Evolutionary conservation across 1,140 invertebrate genomes (phyloP).

Genomic region (Andrena cerasifolii): DNA sequence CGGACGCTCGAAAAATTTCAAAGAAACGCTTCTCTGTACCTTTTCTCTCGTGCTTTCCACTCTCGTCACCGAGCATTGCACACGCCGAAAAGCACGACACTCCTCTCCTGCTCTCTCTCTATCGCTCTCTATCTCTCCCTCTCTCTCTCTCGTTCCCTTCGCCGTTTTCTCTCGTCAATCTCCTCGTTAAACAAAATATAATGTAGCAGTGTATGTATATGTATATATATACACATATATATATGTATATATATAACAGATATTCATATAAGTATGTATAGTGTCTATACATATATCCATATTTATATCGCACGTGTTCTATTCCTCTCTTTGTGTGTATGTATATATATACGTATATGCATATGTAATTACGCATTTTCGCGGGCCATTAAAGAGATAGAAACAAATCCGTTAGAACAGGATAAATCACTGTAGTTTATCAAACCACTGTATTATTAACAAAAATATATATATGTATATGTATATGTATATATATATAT

Average conservation of each 20-base stretch:
- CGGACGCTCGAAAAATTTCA: conserved; percentile 55
- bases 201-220: conserved; percentile 63
- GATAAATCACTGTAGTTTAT: conserved; percentile 71
- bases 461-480: conserved; percentile 77
- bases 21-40: conserved; percentile 56
- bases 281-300: conserved; percentile 36
- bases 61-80: too few species aligned
- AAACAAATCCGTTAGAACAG: conserved; percentile 68
- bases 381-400: conserved; percentile 55
- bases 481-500: conserved; percentile 58
- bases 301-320: conserved; percentile 45
- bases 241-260: conserved; percentile 56
- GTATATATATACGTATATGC: conserved; percentile 41
- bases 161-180: conserved; percentile 45
- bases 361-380: conserved; percentile 43
- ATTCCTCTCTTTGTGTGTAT: conserved; percentile 16
- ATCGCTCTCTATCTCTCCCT: background rate
- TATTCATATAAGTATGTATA: conserved; percentile 53
- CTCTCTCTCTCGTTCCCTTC: conserved; percentile 14
- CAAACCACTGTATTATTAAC: conserved; percentile 78
- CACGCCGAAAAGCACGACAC: background rate
- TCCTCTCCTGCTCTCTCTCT: background rate
- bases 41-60: background rate
- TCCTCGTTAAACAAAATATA: conserved; percentile 72
- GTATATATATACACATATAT: conserved; percentile 44